Percentiles rank a stretch among this genome's conserved stretches.
These are phyloP conservation scores for Conomelus anceps DNA, from an alignment of 2,888 invertebrate genomes.

Conservation along the genomic window DNA sequence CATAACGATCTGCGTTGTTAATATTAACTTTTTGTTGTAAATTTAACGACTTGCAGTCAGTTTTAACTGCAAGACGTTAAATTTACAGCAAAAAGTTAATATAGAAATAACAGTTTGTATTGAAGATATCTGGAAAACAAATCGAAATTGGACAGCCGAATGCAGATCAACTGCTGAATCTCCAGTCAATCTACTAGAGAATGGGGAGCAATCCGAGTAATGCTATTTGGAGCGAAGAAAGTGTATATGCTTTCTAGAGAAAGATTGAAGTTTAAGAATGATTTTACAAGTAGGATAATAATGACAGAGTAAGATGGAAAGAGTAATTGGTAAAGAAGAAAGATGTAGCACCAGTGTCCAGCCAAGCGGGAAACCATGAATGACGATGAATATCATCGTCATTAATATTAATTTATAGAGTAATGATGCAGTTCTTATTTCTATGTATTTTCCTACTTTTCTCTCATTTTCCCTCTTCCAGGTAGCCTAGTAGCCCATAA, in stretches of 20 bases:
- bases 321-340: background rate
- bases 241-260: background rate
- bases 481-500: background rate
- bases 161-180: background rate
- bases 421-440: background rate
- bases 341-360: background rate
- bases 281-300: background rate
- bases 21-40: no score
- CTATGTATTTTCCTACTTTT: background rate
- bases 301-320: background rate
- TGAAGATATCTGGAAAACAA: no score
- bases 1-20: no score
- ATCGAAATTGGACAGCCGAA: background rate
- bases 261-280: background rate
- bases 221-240: background rate
- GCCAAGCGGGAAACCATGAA: background rate
- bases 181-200: background rate
- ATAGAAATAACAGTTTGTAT: no score
- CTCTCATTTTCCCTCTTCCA: background rate
- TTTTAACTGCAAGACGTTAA: no score
- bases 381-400: background rate
- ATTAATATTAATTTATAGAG: background rate
- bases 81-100: no score
- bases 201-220: background rate
- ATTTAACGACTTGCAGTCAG: no score